Evolutionary conservation across 2,797 vertebrate genomes (phyloP).

Genomic region (Sebastes dallii): DNA sequence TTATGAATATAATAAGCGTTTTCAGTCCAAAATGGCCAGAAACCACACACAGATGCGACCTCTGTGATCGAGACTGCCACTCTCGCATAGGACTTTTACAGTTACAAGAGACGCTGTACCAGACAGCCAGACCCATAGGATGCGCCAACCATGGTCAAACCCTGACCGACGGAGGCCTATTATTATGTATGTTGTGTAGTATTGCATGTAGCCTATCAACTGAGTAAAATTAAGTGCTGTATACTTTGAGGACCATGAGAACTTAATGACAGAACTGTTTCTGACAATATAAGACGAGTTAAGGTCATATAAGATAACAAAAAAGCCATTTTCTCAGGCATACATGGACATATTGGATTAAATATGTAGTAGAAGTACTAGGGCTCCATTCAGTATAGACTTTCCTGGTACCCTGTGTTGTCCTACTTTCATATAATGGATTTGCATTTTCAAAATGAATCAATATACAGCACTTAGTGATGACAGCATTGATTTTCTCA

Average conservation of each 20-base stretch:
- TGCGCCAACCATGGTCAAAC: too few species aligned
- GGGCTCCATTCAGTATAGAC: background rate
- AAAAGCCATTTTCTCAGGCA: background rate
- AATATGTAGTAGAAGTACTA: background rate
- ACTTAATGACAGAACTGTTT: background rate
- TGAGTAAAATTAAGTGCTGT: background rate
- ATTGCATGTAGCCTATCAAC: background rate
- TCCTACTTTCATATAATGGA: constrained; percentile 33
- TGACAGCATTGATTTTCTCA: constrained; percentile 9
- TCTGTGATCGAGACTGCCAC: too few species aligned
- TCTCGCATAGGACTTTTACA: too few species aligned
- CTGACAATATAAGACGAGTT: background rate
- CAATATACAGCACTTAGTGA: constrained; percentile 41
- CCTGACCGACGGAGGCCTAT: too few species aligned
- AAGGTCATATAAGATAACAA: background rate
- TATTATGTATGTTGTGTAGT: background rate
- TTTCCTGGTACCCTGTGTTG: background rate
- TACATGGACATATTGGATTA: background rate
- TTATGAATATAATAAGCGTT: too few species aligned
- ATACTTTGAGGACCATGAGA: background rate
- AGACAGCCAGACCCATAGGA: too few species aligned
- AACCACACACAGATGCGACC: too few species aligned
- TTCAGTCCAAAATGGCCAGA: too few species aligned
- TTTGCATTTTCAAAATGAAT: constrained; percentile 12
- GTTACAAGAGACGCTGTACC: too few species aligned